Evolutionary conservation across 2,888 invertebrate genomes (phyloP), one percentile per base, ranked within the genome.

Genomic region (Ariolimax columbianus): DNA sequence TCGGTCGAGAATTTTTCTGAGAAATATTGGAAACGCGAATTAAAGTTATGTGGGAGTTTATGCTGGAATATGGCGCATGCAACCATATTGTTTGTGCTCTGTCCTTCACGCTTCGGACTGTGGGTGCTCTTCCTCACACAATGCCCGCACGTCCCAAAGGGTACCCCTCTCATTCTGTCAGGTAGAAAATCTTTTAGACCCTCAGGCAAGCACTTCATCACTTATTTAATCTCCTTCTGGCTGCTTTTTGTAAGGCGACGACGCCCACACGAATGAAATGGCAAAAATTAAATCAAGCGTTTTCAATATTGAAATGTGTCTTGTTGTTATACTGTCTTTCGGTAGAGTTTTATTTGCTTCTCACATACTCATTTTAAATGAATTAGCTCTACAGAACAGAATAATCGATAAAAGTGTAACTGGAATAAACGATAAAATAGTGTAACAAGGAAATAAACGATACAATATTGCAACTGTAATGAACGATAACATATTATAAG

Each of bases 141-240:
- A 75, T 75, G 43, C 43, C 14, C 30, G 1, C 2, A 0, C 47
- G 30, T 47, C 47, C 38, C 75, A 19, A n/a, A 51, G 55, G 77
- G n/a, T 33, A 26, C 6, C 30, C 33, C 14, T 77, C 51, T 43
- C 30, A 55, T 55, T 55, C 14, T 55, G 30, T 17, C 51, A 33
- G 23, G n/a, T 55, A 26, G 43, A 33, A 77, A 55, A 19, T 51
- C 4, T 1, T 33, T 33, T 14, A 17, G 55, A n/a, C 1, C 51
- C 55, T 33, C 77, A 47, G 47, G 77, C 55, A 43, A 77, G 55
- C 55, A 55, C 51, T 77, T 77, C 14, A 43, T 55, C 55, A 55
- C 33, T 0, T 23, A 55, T 77, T 33, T 77, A 30, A 9, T n/a
- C 51, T 11, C 30, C 26, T 30, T n/a, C 70, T 3, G 19, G 14